Conservation (phyloP, 2,888 invertebrate genomes). For the Lissonota sp. region DNA sequence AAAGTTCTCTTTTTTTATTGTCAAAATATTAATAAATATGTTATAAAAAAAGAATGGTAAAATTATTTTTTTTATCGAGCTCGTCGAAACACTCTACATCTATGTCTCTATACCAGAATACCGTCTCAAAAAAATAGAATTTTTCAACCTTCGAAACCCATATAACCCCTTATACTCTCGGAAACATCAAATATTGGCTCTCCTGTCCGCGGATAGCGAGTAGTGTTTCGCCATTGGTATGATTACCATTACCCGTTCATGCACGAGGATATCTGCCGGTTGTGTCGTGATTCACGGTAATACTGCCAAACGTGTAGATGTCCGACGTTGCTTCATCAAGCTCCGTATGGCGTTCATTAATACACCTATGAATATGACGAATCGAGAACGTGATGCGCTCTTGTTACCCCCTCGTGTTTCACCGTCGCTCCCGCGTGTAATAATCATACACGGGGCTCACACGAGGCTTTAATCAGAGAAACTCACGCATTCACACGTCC, state of each 20-base stretch:
- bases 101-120: too few relatives aligned
- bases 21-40: too few relatives aligned
- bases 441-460: constrained; percentile 26
- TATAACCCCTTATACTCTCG: background rate
- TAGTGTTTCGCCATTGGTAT: too few relatives aligned
- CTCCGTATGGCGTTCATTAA: constrained; percentile 67
- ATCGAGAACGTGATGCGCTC: constrained; percentile 43
- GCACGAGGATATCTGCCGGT: too few relatives aligned
- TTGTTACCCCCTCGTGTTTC: constrained; percentile 20
- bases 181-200: background rate
- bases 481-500: constrained; percentile 16
- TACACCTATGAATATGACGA: constrained; percentile 71
- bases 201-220: too few relatives aligned
- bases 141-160: too few relatives aligned
- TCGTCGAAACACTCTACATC: too few relatives aligned
- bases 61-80: too few relatives aligned
- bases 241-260: too few relatives aligned
- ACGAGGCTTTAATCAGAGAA: background rate
- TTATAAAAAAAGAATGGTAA: too few relatives aligned
- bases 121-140: too few relatives aligned
- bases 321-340: constrained; percentile 38
- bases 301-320: background rate
- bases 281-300: constrained; percentile 20
- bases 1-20: too few relatives aligned
- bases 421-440: constrained; percentile 20